Base-by-base conservation (phyloP, 2,797 vertebrate species). In the Peromyscus attwateri region DNA sequence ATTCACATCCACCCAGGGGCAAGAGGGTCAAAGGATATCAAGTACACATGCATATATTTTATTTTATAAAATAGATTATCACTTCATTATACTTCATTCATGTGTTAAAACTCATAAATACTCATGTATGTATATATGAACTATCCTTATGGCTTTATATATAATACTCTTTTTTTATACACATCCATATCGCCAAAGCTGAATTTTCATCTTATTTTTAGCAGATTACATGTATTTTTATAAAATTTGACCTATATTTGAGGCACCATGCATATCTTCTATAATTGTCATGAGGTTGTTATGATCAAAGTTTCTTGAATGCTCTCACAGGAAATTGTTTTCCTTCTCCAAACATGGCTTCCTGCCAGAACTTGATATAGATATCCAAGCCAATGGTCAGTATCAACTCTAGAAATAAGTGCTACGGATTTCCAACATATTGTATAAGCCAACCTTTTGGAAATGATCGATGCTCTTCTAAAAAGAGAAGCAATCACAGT, bases 281-380 rank as follows among this genome's bases (percentile, higher is more conserved):
- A 73, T 92, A 89, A 95, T 94, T 96, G 83, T 94, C 80, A 82
- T 10, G 1, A 55, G 12, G 64, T 89, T 90, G 80, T 87, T 93
- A 93, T 81, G 34, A 90, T 52, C 68, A 95, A 83, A 52, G 23
- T 75, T 80, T 62, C 29, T 83, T 5, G 11, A 95, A 31, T 95
- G 52, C 73, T 92, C 93, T 91, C 92, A 92, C 91, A 95, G 95
- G 92, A 98, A 96, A 96, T 95, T 92, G 88, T 96, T 97, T 95
- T 96, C 46, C 79, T 97, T 93, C 68, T 96, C 81, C 68, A 96
- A 97, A 95, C 92, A 93, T 95, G 92, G 70, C 81, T 68, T 87
- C 31, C 2, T 77, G 82, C 95, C 96, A 96, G 93, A 83, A 89
- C 52, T 81, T 93, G 85, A 92, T 92, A 93, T 31, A 93, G 89